Evolutionary conservation across 2,888 invertebrate genomes (phyloP), one percentile per base, ranked within the genome.

Genomic region (Sinopyrophorus schimmeli): DNA sequence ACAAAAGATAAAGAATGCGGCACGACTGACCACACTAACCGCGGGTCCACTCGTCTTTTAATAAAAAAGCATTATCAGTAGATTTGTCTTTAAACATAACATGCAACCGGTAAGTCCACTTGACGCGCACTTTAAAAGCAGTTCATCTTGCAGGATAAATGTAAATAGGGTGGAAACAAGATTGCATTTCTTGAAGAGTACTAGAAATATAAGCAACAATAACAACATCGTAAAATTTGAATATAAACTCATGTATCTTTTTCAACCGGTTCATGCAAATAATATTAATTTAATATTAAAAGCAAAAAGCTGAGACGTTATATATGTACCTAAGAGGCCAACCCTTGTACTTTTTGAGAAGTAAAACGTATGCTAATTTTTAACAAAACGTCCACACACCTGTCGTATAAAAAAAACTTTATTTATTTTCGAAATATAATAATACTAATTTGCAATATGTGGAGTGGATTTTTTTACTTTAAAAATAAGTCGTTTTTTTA

Each of bases 181-280:
- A 27, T 50, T 35, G 24, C 28, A 14, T 34, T 38, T 51, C 47
- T n/a, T 54, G 47, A 51, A 54, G 51, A 39, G 54, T 41, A 47
- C 51, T 51, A 51, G 51, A 47, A 30, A 39, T 43, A 31, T 48
- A 31, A 32, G 47, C 47, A 26, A 55, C 51, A 55, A 55, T 58
- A 55, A 58, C 54, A 57, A 54, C 54, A 54, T 55, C 54, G 57
- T 55, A 55, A 58, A 57, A 58, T 54, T 55, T 58, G 49, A 58
- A 58, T 58, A 49, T 47, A 47, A 53, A 57, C 57, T 51, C 48
- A 42, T 54, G 51, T 57, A 53, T 54, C 52, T 47, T 51, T 53
- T 46, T 51, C 48, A 55, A 58, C 57, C 57, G 52, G 57, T 58
- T 55, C 10, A 14, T 12, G 43, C 38, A 43, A n/a, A 48, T 54